Conservation (phyloP, 2,888 invertebrate species). For the Tetragnatha montana region DNA sequence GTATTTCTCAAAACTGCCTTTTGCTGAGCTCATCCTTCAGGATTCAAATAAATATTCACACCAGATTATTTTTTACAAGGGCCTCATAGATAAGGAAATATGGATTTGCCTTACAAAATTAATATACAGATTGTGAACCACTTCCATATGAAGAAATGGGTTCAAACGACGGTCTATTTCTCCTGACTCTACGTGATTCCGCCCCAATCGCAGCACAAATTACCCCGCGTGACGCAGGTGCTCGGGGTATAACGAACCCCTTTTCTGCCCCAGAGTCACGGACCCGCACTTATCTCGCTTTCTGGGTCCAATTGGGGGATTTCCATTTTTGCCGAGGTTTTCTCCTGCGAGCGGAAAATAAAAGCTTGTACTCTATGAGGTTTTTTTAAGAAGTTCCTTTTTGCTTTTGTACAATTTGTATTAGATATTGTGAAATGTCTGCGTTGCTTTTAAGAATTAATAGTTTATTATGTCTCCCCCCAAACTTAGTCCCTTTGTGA, state of each 20-base stretch:
- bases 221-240: slow-evolving; percentile 51
- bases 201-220: background rate
- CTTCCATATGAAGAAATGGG: background rate
- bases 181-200: background rate
- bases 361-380: too few species aligned
- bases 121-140: background rate
- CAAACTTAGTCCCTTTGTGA: too few species aligned
- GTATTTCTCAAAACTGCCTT: too few species aligned
- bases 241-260: slow-evolving; percentile 45
- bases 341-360: background rate
- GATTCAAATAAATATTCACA: too few species aligned
- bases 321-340: background rate
- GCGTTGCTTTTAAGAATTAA: too few species aligned
- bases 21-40: too few species aligned
- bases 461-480: too few species aligned
- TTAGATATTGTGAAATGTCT: too few species aligned
- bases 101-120: background rate
- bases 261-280: slow-evolving; percentile 38
- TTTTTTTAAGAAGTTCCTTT: too few species aligned
- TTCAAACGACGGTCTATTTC: background rate
- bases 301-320: slow-evolving; percentile 8
- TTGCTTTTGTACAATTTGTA: too few species aligned
- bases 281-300: slow-evolving; percentile 4
- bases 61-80: too few species aligned
- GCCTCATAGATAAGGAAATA: too few species aligned